A percentile compares a stretch with the other conserved stretches of the same genome.
These are phyloP conservation scores for Brachionus plicatilis DNA, from an alignment of 1,140 invertebrate genomes.

Conservation along the genomic window DNA sequence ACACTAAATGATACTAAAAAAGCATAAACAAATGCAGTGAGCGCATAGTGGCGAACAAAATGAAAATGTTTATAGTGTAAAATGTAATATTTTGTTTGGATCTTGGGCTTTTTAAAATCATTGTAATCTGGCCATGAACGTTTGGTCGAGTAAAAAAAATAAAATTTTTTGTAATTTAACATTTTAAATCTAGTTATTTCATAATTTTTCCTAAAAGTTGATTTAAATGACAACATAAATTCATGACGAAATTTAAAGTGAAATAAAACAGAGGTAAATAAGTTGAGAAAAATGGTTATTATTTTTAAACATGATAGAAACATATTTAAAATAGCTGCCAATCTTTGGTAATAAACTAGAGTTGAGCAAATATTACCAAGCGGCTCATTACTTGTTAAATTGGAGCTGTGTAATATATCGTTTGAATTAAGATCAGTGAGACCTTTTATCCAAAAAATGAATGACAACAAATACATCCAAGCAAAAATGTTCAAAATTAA, in stretches of 20 bases:
- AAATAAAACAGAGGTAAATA: not conserved
- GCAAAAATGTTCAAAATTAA: not conserved
- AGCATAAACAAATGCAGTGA: not conserved
- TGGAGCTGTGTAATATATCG: not conserved
- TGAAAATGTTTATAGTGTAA: slow-evolving; percentile 25
- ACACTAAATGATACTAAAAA: not conserved
- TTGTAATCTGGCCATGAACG: not conserved
- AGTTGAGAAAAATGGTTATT: not conserved
- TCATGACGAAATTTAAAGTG: not conserved
- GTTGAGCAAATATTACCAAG: not conserved
- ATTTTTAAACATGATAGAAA: not conserved
- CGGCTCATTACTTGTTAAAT: not conserved
- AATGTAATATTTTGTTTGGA: not conserved
- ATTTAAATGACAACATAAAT: not conserved
- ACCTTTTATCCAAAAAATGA: slow-evolving; percentile 34
- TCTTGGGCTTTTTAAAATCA: not conserved
- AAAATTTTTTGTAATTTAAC: not conserved
- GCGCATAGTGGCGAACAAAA: slow-evolving; percentile 12
- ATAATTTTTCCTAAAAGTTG: not conserved
- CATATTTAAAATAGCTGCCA: not conserved
- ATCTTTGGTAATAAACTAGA: not conserved
- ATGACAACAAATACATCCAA: slow-evolving; percentile 32
- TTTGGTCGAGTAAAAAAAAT: not conserved
- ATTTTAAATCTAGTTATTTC: not conserved
- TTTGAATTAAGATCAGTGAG: not conserved